Evolutionary conservation across 2,888 invertebrate species (phyloP), one percentile per base, ranked within the genome.

Genomic region (Mystacides longicornis): DNA sequence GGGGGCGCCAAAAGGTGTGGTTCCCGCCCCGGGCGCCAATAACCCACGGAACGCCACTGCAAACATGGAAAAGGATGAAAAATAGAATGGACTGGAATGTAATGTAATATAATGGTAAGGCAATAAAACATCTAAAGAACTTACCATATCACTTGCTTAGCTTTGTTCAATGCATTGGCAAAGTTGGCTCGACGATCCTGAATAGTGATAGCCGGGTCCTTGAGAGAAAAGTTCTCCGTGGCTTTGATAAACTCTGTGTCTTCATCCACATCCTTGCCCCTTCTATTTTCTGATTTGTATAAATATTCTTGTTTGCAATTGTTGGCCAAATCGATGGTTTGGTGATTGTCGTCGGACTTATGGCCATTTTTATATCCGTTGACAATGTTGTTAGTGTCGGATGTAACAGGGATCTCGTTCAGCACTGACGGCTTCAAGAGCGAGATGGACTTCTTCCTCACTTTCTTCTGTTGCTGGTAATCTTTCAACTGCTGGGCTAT

Each of bases 401-500:
- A 64, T 65, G 75, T 75, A 22, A 75, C 71, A 63, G 72, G 72
- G 61, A 77, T 74, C 65, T 77, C 75, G 63, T 68, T 75, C 1
- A 77, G 67, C 9, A 77, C 75, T 19, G 76, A 75, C 0, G 75
- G 74, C 60, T 77, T 77, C 4, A 77, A 64, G 9, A 77, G 65
- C 3, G 77, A 75, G n/a, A 69, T 63, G 14, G 70, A 69, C 60
- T 72, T 67, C 57, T 68, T 70, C 63, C 72, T 70, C 53, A 64
- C 68, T 18, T 70, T 67, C 61, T 69, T 70, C 60, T 75, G 74
- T 37, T 71, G 52, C 62, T 74, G 74, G 55, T 77, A 72, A 56
- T 77, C 77, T 62, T 71, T 65, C 19, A 77, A 62, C 63, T 77
- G 77, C 60, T 75, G 73, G 18, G 77, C 77, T 7, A 77, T 69